Evolutionary conservation across 2,113 vertebrate species (phyloP), one percentile per base, ranked within the genome.

Genomic region (Budorcas taxicolor): DNA sequence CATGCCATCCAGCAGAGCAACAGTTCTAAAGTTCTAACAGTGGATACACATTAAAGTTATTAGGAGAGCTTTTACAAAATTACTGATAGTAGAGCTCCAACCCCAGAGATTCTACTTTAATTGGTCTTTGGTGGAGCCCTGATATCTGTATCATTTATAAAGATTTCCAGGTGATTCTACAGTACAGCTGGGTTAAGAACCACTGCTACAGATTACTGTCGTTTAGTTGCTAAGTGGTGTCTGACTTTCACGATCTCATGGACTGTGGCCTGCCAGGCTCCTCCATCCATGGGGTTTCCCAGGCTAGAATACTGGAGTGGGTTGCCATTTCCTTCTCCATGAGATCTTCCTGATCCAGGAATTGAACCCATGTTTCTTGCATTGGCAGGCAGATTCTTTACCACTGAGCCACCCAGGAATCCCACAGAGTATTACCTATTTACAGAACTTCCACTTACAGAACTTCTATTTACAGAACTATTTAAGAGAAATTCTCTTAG

Each of bases 41-140:
- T 87, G 6, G 43, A 55, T 76, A 43, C 11, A 78, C 21, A 58
- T 81, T 87, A 64, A 82, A 89, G 43, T 86, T 2, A 74, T 23
- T 85, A 86, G 58, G 36, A 74, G 74, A 90, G 5, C 11, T 84
- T 71, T 92, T 92, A 29, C 50, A 89, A 91, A 90, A 85, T 93
- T 57, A 52, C 40, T 58, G 40, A 82, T 52, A 25, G 43, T 7
- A 91, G 29, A 16, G 3, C 1, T 85, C 17, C 15, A 58, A 31
- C 1, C 19, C 3, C 17, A 45, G 17, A 80, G 53, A 40, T 94
- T 67, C 57, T 64, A 57, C 62, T 78, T 91, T 80, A 89, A 95
- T 33, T 92, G 67, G 5, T 40, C 47, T 96, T 78, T 16, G 50
- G 78, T 47, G 31, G 7, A 9, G 21, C 17, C 33, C 62, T 87